A percentile compares a stretch with the other conserved stretches of the same genome.
phyloP scores from a whole-genome alignment of 2,113 vertebrate species.

The Sinocyclocheilus grahami region DNA sequence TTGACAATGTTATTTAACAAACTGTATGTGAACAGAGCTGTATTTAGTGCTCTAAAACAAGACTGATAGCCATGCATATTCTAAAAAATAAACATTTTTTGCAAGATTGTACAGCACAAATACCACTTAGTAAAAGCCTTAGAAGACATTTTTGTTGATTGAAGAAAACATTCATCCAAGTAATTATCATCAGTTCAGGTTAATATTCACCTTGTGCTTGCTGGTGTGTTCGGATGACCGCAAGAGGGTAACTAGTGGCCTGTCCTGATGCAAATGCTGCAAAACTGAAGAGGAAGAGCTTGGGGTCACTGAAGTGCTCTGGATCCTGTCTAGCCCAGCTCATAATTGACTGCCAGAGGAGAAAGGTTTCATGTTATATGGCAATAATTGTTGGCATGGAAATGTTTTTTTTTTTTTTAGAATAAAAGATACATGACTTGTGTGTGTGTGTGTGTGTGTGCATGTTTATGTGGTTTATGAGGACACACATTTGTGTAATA shows the following conservation, averaged over 20 bases:
- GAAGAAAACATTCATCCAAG: neutral
- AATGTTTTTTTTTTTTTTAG: too few relatives aligned
- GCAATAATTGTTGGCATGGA: too few relatives aligned
- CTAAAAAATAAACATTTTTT: too few relatives aligned
- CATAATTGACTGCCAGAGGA: slow-evolving; percentile 70
- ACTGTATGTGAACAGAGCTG: too few relatives aligned
- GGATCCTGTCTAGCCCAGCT: slow-evolving; percentile 72
- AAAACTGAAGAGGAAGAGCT: slow-evolving; percentile 76
- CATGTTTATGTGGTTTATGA: too few relatives aligned
- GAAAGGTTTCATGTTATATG: neutral
- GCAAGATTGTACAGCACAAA: neutral
- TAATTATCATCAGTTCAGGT: neutral
- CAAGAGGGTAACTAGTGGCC: slow-evolving; percentile 74
- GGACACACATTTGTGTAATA: too few relatives aligned
- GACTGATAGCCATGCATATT: too few relatives aligned
- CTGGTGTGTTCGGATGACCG: slow-evolving; percentile 75
- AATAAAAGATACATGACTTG: too few relatives aligned
- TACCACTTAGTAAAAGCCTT: too few relatives aligned
- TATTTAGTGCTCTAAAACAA: too few relatives aligned
- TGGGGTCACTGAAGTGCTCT: slow-evolving; percentile 70
- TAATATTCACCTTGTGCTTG: slow-evolving; percentile 70
- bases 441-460: too few relatives aligned
- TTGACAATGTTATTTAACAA: too few relatives aligned
- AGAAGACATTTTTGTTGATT: neutral
- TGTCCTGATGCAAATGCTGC: slow-evolving; percentile 75